These are phyloP conservation scores for Cryptosula pallasiana DNA, from an alignment of 2,888 invertebrate species.

Conservation along the genomic window DNA sequence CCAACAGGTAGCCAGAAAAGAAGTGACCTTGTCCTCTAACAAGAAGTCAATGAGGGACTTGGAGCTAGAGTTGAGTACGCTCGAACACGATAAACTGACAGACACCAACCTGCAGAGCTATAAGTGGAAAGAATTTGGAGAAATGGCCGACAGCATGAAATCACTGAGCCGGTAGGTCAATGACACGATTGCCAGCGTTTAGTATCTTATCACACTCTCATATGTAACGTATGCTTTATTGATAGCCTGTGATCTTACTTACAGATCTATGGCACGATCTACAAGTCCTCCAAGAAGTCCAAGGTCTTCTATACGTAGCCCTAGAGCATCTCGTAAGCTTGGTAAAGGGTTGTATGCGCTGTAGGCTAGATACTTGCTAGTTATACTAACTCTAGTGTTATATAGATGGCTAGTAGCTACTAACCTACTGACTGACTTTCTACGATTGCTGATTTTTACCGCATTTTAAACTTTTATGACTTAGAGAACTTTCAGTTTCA, in stretches of 20 bases:
- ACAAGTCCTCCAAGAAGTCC: constrained; percentile 8
- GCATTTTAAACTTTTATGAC: too few species aligned
- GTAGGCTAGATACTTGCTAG: too few species aligned
- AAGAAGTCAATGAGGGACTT: constrained; percentile 1
- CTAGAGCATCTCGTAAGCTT: constrained; percentile 15
- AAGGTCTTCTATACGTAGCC: constrained; percentile 8
- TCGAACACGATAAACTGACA: constrained; percentile 36
- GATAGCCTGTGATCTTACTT: too few species aligned
- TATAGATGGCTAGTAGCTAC: too few species aligned
- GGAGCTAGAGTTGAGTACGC: not conserved
- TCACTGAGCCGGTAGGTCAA: constrained; percentile 34
- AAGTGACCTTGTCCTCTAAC: constrained; percentile 5
- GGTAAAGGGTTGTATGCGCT: constrained; percentile 18
- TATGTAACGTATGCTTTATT: too few species aligned
- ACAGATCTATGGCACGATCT: constrained; percentile 8
- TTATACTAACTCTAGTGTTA: too few species aligned
- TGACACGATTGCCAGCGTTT: too few species aligned
- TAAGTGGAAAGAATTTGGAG: constrained; percentile 51
- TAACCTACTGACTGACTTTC: too few species aligned
- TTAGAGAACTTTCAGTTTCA: too few species aligned
- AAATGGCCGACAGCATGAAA: constrained; percentile 51
- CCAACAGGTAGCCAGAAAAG: not conserved
- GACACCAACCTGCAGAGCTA: constrained; percentile 43
- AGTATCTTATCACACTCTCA: too few species aligned
- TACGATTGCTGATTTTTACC: too few species aligned